Base-by-base conservation (phyloP, 2,113 vertebrate genomes). In the Rhabdornis inornatus region DNA sequence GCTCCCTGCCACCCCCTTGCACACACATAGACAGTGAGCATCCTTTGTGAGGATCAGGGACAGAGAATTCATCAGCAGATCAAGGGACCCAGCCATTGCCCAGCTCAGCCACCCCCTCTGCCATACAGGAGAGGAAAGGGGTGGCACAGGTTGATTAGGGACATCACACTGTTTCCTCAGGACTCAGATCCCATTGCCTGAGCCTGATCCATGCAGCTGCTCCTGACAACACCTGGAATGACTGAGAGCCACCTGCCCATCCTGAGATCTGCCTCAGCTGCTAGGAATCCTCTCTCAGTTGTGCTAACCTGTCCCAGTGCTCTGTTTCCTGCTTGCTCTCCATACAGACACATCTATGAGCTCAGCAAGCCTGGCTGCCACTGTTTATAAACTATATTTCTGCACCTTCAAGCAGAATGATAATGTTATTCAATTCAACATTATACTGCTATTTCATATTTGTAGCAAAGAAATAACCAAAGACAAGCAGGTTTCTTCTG, bases 231-330 rank as follows among this genome's bases (percentile, higher is more conserved):
- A 16, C 19, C 47, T 13, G 2, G 40, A 72, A 14, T 5, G n/a
- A 23, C 7, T 25, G 1, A 24, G 33, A 39, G 17, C 27, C 33
- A 16, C 33, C 37, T 22, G 16, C 18, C 10, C 3, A 0, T 28
- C 42, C 12, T 28, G 42, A 56, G 52, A 18, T 60, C 37, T 77
- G n/a, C 49, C 59, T 49, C 78, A 40, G 21, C 53, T 10, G 24
- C n/a, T 21, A 0, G 4, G 18, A 20, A 33, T 10, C 11, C 8
- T 39, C 20, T 23, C 40, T n/a, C 42, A 24, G 18, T 1, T 45
- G 13, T 30, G 50, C 47, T n/a, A 8, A 66, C 23, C 42, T 20
- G 6, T 28, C 50, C 33, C 25, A 1, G 6, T 7, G 33, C 27
- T 39, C 50, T 39, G 5, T 55, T 44, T 70, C 31, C 44, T 42